A percentile compares a stretch with the other conserved stretches of the same genome.
Evolutionary conservation across 2,113 vertebrate genomes (phyloP).

Genomic region (Myrmophylax atrothorax): DNA sequence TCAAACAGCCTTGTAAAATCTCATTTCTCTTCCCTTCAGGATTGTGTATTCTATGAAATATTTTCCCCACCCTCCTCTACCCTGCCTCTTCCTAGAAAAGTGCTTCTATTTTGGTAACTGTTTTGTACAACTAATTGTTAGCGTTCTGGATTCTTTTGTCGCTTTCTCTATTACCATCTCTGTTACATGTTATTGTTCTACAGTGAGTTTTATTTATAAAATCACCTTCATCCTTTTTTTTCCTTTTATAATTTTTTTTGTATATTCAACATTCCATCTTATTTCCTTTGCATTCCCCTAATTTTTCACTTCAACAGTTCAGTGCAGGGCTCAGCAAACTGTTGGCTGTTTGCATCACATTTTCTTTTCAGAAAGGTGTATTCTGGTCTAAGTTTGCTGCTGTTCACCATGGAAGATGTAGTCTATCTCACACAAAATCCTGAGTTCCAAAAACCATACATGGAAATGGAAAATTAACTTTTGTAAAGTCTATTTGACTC

Average conservation of each 20-base stretch:
- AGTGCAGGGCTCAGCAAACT: not conserved
- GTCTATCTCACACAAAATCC: not conserved
- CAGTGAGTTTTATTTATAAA: not conserved
- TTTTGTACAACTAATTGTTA: conserved; percentile 29
- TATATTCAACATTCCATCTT: not conserved
- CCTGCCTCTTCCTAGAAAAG: conserved; percentile 12
- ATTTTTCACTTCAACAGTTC: not conserved
- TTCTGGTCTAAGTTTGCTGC: not conserved
- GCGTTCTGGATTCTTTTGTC: conserved; percentile 2
- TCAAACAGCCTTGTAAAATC: conserved; percentile 78
- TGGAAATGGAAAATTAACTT: not conserved
- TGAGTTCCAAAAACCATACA: fast-evolving
- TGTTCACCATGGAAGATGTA: not conserved
- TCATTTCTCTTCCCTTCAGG: conserved; percentile 78
- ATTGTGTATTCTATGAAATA: conserved; percentile 71
- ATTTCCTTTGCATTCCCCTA: not conserved
- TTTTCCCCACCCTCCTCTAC: not conserved
- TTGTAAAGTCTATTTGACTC: not conserved
- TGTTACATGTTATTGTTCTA: not conserved
- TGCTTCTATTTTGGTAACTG: conserved; percentile 27
- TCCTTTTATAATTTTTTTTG: not conserved
- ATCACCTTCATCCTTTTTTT: not conserved
- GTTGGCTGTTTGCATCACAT: not conserved
- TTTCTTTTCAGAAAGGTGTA: not conserved
- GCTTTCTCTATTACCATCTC: not conserved